Percentiles rank a stretch among this genome's conserved stretches.
These are phyloP conservation scores for Parauchenoglanis ngamensis DNA, from an alignment of 2,797 vertebrate species.

Conservation along the genomic window DNA sequence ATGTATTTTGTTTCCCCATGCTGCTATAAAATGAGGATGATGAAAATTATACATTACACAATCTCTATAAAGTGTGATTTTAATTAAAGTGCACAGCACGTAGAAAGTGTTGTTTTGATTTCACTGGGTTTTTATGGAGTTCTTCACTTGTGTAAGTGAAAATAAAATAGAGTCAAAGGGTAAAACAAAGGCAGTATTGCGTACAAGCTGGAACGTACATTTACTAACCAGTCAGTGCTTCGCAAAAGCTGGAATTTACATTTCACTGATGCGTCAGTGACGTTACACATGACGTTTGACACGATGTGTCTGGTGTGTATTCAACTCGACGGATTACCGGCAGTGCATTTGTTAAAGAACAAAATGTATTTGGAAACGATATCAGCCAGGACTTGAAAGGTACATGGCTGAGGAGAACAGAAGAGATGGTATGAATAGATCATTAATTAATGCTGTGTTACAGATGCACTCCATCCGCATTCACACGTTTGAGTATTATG, in stretches of 20 bases:
- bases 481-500: not conserved
- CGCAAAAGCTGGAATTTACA: not conserved
- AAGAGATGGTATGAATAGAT: not conserved
- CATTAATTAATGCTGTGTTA: slow-evolving; percentile 14
- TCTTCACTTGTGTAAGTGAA: not conserved
- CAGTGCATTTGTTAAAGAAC: not conserved
- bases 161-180: not conserved
- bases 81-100: not conserved
- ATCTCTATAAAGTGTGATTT: not conserved
- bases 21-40: not conserved
- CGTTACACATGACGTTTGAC: not conserved
- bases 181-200: not conserved
- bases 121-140: not conserved
- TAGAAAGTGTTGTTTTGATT: not conserved
- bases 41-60: not conserved
- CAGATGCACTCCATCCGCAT: not conserved
- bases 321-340: not conserved
- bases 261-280: not conserved
- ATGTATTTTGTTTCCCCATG: not conserved
- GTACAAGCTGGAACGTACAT: not conserved
- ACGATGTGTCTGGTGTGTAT: not conserved
- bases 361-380: slow-evolving; percentile 5
- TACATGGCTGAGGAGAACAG: not conserved
- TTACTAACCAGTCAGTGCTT: not conserved
- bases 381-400: not conserved